Conservation (phyloP, 2,113 vertebrate genomes). For the Poicephalus meyeri region DNA sequence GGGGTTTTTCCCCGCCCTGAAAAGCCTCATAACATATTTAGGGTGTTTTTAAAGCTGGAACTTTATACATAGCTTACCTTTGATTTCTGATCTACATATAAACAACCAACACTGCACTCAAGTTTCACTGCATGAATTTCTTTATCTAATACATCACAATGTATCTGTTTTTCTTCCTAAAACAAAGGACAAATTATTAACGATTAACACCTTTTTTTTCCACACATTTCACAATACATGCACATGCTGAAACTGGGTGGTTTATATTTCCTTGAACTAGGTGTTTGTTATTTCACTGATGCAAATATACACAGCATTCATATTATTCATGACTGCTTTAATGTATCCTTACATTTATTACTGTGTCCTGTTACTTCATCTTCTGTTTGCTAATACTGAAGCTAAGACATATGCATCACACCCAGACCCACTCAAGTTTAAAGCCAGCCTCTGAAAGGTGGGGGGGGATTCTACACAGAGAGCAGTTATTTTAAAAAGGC, state of each 20-base stretch:
- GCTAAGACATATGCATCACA: not conserved
- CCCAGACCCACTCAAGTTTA: not conserved
- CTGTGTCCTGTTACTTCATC: not conserved
- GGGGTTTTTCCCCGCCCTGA: rapidly evolving
- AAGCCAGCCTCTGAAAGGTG: not conserved
- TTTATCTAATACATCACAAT: conserved; percentile 82
- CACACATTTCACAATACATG: not conserved
- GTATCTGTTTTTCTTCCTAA: conserved; percentile 86
- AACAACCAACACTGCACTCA: conserved; percentile 83
- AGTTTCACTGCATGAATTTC: conserved; percentile 74
- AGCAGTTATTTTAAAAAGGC: not conserved
- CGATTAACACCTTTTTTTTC: not conserved
- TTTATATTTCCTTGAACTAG: not conserved
- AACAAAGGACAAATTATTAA: conserved; percentile 10
- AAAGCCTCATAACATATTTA: not conserved
- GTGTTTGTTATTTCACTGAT: not conserved
- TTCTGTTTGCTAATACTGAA: not conserved
- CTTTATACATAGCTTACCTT: conserved; percentile 75
- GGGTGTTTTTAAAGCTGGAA: not conserved
- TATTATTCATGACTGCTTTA: not conserved
- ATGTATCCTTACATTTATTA: not conserved
- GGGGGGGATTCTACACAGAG: not conserved
- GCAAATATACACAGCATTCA: not conserved
- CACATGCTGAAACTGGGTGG: not conserved
- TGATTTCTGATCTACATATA: conserved; percentile 81